Evolutionary conservation across 2,113 vertebrate species (phyloP), one percentile per base, ranked within the genome.

Genomic region (Caretta caretta): DNA sequence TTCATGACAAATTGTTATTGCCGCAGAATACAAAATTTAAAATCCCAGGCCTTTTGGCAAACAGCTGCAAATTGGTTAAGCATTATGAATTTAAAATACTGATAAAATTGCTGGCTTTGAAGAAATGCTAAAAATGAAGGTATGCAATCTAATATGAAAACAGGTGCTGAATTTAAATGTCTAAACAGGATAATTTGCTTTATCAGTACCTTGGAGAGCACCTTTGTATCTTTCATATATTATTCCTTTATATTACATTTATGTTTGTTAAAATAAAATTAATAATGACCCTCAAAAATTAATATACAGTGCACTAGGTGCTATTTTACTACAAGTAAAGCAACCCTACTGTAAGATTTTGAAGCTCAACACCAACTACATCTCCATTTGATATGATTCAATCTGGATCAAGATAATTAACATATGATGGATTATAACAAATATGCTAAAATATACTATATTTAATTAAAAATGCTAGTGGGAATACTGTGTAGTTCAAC

Each of bases 391-490:
- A n/a, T 24, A 54, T 95, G 9, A 65, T 50, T 5, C 4, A 1
- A 31, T 42, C 80, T 6, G 6, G 78, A 83, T 38, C 4, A 27
- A 3, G 72, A n/a, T 53, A 49, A 72, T 13, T 17, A 80, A 50
- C 16, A 51, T 24, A 5, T 0, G 5, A 2, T 12, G 2, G 3
- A 51, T 2, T 1, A 1, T 11, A 76, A 80, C 10, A 29, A 1
- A 5, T 81, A 65, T 3, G 0, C 38, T 19, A 72, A 14, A 19
- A 54, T 54, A 22, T 54, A 54, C 24, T 0, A 50, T 14, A n/a
- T 51, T 69, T 76, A 24, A 38, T 20, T 72, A 5, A 38, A n/a
- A 38, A 72, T 22, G 65, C 10, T 22, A 72, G 19, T 72, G 7
- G 16, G 62, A 35, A 35, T 69, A n/a, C 35, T 29, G 14, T 38